Conservation (phyloP, 37 sponge, comb jelly and placozoan genomes). For the Ephydatia muelleri region DNA sequence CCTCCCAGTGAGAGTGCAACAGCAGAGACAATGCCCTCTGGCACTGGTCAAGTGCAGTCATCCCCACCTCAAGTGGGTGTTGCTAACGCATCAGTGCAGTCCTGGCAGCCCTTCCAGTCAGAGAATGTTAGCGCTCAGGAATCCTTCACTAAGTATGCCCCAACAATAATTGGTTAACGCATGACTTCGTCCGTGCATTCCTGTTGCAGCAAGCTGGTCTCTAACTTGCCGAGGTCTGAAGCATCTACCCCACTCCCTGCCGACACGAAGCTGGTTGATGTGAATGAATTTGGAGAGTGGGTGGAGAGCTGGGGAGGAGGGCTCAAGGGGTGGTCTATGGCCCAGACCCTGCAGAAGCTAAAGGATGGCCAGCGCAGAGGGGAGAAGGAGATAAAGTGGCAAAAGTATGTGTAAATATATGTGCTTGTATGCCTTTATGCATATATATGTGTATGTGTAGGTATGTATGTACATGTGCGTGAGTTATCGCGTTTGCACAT, state of each 20-base stretch:
- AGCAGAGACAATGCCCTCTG: background rate
- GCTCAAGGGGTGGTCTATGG: constrained; percentile 63
- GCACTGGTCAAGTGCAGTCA: background rate
- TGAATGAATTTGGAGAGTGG: constrained; percentile 52
- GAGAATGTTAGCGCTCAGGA: background rate
- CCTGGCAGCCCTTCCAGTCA: background rate
- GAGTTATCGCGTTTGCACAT: background rate
- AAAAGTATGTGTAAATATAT: constrained; percentile 31
- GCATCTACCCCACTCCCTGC: constrained; percentile 17
- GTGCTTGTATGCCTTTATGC: background rate
- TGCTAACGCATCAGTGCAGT: background rate
- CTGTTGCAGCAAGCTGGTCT: constrained; percentile 53
- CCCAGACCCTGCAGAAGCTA: constrained; percentile 73
- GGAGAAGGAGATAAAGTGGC: constrained; percentile 70
- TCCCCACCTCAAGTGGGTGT: background rate
- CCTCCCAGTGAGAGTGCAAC: background rate
- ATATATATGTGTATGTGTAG: background rate
- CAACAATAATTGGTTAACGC: background rate
- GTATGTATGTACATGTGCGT: constrained; percentile 13
- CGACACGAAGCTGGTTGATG: constrained; percentile 29
- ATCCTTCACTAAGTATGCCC: background rate
- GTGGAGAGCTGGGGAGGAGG: constrained; percentile 74
- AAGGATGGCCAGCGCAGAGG: constrained; percentile 68
- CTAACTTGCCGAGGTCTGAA: constrained; percentile 46
- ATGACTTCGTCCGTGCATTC: constrained; percentile 13